Base-by-base conservation (phyloP, 2,797 vertebrate genomes). In the Pelobates cultripes region DNA sequence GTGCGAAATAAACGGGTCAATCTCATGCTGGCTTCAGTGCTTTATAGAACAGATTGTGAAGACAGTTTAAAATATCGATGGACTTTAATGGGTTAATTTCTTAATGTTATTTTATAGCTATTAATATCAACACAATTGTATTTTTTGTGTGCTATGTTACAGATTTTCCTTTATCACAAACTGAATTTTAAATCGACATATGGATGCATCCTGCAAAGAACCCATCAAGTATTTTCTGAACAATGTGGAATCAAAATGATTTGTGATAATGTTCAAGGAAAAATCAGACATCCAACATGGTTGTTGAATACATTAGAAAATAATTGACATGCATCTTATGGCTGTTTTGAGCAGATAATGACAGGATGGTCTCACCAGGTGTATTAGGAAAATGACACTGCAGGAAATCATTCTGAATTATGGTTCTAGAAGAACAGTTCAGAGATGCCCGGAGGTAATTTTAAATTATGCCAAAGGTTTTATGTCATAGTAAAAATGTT, bases 311-410 rank as follows among this genome's bases (percentile, higher is more conserved):
- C 72, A 75, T 84, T 84, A 84, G 77, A 84, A 55, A 44, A 75
- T 79, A 84, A 84, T 79, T 79, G 82, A 75, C 82, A 84, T n/a
- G 55, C 77, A 70, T 75, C 79, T 84, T 84, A 84, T 84, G 70
- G 77, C 82, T 66, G 75, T 79, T 64, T 79, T 75, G 71, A 75
- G 72, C 72, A 79, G 66, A 79, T 83, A 83, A 83, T 83, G 71
- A 78, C 70, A 84, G 71, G 72, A 69, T 75, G 75, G 71, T 75
- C 45, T 75, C 72, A 47, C 64, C 77, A 84, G 82, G 77, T 84
- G 72, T 84, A 84, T 79, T 79, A 79, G 71, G 69, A 75, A 79
- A 84, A 84, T 84, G 72, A 73, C 76, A 83, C 53, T 7, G 70
- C 71, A 79, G 71, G 81, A 83, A 77, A 78, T 83, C 57, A 83